A percentile compares a stretch with the other conserved stretches of the same genome.
Conservation (phyloP, 2,797 vertebrate genomes). For the Phataginus tetradactyla region DNA sequence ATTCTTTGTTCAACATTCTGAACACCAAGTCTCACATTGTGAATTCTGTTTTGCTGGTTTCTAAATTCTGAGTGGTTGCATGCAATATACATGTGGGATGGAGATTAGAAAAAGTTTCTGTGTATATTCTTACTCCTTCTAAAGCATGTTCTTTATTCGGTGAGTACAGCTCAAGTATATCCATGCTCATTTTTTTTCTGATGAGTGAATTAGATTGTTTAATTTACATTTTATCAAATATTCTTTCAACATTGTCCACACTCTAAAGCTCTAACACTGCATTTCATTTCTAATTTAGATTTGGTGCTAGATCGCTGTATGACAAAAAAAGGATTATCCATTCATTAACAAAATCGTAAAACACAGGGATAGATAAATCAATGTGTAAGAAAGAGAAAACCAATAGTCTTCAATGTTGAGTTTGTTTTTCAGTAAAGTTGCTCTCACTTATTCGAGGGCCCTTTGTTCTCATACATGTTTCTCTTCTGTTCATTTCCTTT, state of each 20-base stretch:
- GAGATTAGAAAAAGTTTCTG: conserved; percentile 72
- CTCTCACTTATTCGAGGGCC: background rate
- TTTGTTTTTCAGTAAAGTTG: conserved; percentile 3
- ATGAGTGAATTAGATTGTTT: conserved; percentile 12
- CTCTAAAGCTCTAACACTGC: background rate
- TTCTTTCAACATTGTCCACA: background rate
- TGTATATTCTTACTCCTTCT: conserved; percentile 47
- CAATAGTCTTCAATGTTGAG: background rate
- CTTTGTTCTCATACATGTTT: background rate
- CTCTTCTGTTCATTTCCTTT: background rate
- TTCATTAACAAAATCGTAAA: conserved; percentile 22
- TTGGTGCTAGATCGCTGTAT: background rate
- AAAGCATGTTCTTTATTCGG: conserved; percentile 20
- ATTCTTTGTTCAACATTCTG: conserved; percentile 72
- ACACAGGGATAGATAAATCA: background rate
- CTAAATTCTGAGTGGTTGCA: conserved; percentile 72
- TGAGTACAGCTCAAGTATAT: background rate
- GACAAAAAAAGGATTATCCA: background rate
- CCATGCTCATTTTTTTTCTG: background rate
- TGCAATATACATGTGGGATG: conserved; percentile 54
- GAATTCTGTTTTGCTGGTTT: conserved; percentile 76
- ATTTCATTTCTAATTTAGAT: conserved; percentile 19
- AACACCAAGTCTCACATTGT: conserved; percentile 69
- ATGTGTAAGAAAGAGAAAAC: background rate
- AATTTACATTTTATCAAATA: conserved; percentile 59